A percentile compares a stretch with the other conserved stretches of the same genome.
phyloP scores from a whole-genome alignment of 2,113 vertebrate genomes.

The Bufo bufo region DNA sequence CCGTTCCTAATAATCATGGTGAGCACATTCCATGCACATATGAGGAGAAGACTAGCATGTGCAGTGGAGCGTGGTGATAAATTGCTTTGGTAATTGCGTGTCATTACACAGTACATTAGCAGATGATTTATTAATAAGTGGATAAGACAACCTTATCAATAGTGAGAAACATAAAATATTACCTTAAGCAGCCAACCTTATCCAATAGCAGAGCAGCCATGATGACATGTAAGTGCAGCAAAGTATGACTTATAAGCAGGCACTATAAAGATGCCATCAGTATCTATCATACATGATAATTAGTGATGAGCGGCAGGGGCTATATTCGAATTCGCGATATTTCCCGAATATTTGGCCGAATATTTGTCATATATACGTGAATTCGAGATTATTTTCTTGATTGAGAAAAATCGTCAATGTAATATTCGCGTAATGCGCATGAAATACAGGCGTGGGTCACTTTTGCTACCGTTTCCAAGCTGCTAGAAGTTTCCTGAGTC shows the following conservation, averaged over 20 bases:
- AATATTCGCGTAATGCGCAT: too few species aligned
- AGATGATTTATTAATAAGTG: conserved; percentile 37
- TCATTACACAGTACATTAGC: conserved; percentile 40
- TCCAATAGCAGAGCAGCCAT: background rate
- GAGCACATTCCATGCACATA: background rate
- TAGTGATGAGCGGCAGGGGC: too few species aligned
- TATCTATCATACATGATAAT: background rate
- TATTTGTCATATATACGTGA: too few species aligned
- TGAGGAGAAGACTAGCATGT: background rate
- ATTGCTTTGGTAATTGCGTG: conserved; percentile 35
- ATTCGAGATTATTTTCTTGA: too few species aligned
- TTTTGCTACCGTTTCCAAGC: too few species aligned
- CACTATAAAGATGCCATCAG: background rate
- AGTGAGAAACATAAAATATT: background rate
- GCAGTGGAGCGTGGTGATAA: background rate
- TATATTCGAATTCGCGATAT: too few species aligned
- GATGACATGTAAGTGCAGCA: background rate
- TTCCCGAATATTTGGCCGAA: too few species aligned
- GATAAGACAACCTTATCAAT: conserved; percentile 7
- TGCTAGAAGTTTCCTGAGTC: too few species aligned
- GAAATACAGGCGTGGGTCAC: too few species aligned
- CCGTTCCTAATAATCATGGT: background rate
- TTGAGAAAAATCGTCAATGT: too few species aligned
- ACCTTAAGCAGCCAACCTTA: background rate
- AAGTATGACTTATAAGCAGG: background rate